Evolutionary conservation across 2,113 vertebrate species (phyloP).

Genomic region (Daphoenositta chrysoptera): DNA sequence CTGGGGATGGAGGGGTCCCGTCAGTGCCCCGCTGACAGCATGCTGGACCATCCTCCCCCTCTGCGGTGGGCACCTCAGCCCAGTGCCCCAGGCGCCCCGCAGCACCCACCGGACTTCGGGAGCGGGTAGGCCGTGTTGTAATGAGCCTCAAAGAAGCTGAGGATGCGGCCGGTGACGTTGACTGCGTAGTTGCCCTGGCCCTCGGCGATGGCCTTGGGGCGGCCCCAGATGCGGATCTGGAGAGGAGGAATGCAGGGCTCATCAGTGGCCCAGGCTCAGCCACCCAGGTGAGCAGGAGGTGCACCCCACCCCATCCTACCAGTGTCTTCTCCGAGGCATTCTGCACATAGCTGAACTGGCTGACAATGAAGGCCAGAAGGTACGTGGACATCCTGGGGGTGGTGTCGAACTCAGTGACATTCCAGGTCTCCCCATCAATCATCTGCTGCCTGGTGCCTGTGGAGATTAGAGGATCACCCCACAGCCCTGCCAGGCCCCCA

Average conservation of each 20-base stretch:
- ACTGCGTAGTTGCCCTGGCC: slow-evolving; percentile 77
- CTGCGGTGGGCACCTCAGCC: rapidly evolving
- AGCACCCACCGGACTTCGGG: slow-evolving; percentile 79
- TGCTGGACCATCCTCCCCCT: rapidly evolving
- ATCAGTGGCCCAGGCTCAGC: background rate
- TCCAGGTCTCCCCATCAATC: background rate
- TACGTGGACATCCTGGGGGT: slow-evolving; percentile 88
- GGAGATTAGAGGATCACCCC: background rate
- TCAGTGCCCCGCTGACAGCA: rapidly evolving
- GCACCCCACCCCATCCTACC: slow-evolving; percentile 60
- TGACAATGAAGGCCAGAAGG: slow-evolving; percentile 84
- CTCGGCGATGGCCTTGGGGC: slow-evolving; percentile 62
- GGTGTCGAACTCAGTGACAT: slow-evolving; percentile 59
- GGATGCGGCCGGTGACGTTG: slow-evolving; percentile 73
- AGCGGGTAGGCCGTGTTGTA: slow-evolving; percentile 81
- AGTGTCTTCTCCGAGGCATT: rapidly evolving
- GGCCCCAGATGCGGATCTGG: slow-evolving; percentile 90
- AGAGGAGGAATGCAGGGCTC: background rate
- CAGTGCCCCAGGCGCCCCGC: rapidly evolving
- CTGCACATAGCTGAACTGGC: slow-evolving; percentile 20
- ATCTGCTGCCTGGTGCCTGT: rapidly evolving
- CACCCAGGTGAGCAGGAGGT: rapidly evolving
- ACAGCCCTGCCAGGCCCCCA: background rate
- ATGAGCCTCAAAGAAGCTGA: slow-evolving; percentile 75
- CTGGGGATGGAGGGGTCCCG: slow-evolving; percentile 31